Evolutionary conservation across 2,113 vertebrate species (phyloP).

Genomic region (Lethenteron reissneri): DNA sequence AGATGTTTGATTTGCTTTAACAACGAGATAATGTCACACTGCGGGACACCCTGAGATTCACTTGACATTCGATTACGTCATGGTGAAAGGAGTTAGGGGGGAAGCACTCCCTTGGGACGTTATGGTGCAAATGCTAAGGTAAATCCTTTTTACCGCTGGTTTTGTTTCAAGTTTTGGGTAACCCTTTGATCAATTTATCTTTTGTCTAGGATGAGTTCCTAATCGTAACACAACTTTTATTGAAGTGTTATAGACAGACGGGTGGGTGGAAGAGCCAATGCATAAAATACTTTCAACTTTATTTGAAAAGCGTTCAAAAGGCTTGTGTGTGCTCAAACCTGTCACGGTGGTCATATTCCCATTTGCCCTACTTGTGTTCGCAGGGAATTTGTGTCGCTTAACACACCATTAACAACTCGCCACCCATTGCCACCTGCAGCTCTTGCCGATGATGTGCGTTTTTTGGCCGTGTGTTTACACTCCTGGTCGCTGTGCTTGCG

Average conservation of each 20-base stretch:
- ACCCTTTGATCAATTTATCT: neutral
- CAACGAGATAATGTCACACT: too few species aligned
- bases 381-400: neutral
- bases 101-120: too few species aligned
- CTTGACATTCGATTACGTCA: too few species aligned
- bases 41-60: too few species aligned
- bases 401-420: neutral
- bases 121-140: too few species aligned
- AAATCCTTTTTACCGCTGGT: neutral
- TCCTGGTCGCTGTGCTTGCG: neutral
- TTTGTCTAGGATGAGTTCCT: neutral
- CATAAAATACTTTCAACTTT: neutral
- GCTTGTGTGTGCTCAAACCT: neutral
- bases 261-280: neutral
- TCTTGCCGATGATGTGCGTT: neutral
- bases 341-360: neutral
- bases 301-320: neutral
- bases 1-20: too few species aligned
- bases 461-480: neutral
- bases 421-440: neutral
- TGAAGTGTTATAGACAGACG: neutral
- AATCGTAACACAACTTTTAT: neutral
- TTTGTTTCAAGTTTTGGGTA: neutral
- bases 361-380: neutral
- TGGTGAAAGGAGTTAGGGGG: too few species aligned